These are phyloP conservation scores for Dromococcyx pavoninus DNA, from an alignment of 2,797 vertebrate species.

Conservation along the genomic window DNA sequence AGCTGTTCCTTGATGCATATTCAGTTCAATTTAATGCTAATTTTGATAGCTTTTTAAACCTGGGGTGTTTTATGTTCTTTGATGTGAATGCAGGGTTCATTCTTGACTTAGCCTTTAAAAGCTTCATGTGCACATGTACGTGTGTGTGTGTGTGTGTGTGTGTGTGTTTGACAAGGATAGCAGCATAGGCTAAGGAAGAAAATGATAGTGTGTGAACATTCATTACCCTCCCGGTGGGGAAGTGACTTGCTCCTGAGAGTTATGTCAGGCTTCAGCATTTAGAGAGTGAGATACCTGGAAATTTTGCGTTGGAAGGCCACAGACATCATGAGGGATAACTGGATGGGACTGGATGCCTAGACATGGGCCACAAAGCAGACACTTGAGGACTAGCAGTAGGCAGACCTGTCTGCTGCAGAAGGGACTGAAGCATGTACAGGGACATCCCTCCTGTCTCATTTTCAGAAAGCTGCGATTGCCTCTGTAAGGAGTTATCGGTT, in stretches of 20 bases:
- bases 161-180: neutral
- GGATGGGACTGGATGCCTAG: neutral
- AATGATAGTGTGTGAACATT: constrained; percentile 37
- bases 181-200: constrained; percentile 32
- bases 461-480: neutral
- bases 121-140: neutral
- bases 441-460: neutral
- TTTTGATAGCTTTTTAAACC: constrained; percentile 10
- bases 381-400: neutral
- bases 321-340: neutral
- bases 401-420: neutral
- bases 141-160: neutral
- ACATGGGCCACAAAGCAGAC: neutral
- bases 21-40: neutral
- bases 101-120: constrained; percentile 20
- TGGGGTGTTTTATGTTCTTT: neutral
- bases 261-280: neutral
- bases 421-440: accelerated
- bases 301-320: neutral
- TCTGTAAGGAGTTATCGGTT: constrained; percentile 9
- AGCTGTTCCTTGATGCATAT: neutral
- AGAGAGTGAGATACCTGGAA: constrained; percentile 37
- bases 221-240: constrained; percentile 21
- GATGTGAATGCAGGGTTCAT: neutral
- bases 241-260: neutral